Evolutionary conservation across 2,888 invertebrate genomes (phyloP).

Genomic region (Eulithis prunata): DNA sequence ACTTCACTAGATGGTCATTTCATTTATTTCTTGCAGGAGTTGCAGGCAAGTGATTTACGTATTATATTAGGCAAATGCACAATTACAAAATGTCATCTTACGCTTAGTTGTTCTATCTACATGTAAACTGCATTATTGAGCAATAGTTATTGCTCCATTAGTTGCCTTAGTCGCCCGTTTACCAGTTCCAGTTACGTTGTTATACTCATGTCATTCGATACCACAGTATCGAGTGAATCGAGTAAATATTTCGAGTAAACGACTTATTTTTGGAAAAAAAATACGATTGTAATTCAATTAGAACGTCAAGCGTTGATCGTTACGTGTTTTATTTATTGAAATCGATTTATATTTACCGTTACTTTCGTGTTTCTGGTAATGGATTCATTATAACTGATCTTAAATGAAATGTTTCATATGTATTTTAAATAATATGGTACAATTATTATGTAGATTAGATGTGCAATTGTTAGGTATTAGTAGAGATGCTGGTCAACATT

Average conservation of each 20-base stretch:
- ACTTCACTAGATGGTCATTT: no score
- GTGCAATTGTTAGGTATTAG: no score
- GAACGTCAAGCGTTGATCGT: slow-evolving; percentile 31
- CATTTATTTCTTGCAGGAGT: no score
- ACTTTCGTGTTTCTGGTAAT: slow-evolving; percentile 17
- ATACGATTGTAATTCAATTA: slow-evolving; percentile 45
- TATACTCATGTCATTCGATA: slow-evolving; percentile 37
- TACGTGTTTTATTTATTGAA: slow-evolving; percentile 43
- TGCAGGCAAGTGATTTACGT: no score
- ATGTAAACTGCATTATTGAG: no score
- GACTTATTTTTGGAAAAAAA: slow-evolving; percentile 43
- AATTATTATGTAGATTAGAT: no score
- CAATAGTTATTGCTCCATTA: neutral
- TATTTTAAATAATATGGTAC: no score
- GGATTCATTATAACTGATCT: slow-evolving; percentile 8
- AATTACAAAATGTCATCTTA: no score
- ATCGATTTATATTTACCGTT: slow-evolving; percentile 45
- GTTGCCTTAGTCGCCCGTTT: slow-evolving; percentile 17
- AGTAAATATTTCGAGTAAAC: slow-evolving; percentile 26
- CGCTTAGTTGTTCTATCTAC: no score
- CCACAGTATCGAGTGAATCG: slow-evolving; percentile 34
- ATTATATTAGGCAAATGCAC: no score
- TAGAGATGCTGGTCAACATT: no score
- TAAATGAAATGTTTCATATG: neutral
- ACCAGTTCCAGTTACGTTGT: slow-evolving; percentile 20